Base-by-base conservation (phyloP, 2,113 vertebrate genomes). In the Podarcis raffonei region DNA sequence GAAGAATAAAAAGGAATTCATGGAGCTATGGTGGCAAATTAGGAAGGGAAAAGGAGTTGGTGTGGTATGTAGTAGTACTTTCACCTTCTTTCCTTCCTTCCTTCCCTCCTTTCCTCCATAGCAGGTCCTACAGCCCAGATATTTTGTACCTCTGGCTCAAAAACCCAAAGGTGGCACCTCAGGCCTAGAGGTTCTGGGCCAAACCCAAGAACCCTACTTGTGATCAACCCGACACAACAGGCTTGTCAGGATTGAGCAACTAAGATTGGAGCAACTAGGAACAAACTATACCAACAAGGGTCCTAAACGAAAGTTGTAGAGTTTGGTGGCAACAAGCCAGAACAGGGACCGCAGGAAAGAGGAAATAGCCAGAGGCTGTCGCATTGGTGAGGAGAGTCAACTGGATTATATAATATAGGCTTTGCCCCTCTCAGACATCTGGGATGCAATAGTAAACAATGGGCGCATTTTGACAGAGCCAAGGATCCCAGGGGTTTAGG, bases 401-500 rank as follows among this genome's bases (percentile, higher is more conserved):
- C 78, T 90, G 69, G 16, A 86, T 80, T 87, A 35, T 62, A 27
- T 15, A 66, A 93, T 65, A 66, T 92, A 75, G 8, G 6, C 90
- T 93, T 77, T 93, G 72, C 84, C 90, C 62, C 30, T 69, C 75
- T 74, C 80, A 82, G 42, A 93, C 92, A 81, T 93, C 90, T 91
- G 48, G 39, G 3, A 87, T 90, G 91, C 81, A 87, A 69, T 62
- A 78, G 78, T 93, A 93, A 92, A 92, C 77, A 82, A 59, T 76
- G 82, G 35, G 32, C 53, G 16, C 82, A 88, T 94, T 95, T 93
- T 94, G 92, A 83, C 89, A 89, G 78, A 84, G 83, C 83, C 93
- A 89, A 57, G 89, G 90, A 93, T 94, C 90, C 92, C 88, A 57
- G 68, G 94, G 90, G 92, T 92, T 92, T 89, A 92, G 84, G 88